These are phyloP conservation scores for Pantherophis vulpinus DNA, from an alignment of 2,797 vertebrate genomes.

Conservation along the genomic window DNA sequence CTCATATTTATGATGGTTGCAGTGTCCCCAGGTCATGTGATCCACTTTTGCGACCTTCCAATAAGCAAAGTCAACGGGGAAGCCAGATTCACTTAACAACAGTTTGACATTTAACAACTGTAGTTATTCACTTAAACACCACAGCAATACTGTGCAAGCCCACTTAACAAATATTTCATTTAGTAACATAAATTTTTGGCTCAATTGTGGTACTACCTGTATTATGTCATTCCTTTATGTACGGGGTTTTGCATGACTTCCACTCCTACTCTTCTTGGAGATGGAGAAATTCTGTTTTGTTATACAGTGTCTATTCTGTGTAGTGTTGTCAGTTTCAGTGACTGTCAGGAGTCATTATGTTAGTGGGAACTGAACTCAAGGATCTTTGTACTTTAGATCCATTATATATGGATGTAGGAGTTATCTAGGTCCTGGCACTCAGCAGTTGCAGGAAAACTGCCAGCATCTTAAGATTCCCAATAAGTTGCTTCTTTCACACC, in stretches of 20 bases:
- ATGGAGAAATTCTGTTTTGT: neutral
- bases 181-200: too few species aligned
- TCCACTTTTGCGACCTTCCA: too few species aligned
- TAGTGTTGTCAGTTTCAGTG: neutral
- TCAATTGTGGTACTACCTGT: too few species aligned
- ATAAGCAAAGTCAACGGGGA: too few species aligned
- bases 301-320: neutral
- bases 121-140: too few species aligned
- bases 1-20: too few species aligned
- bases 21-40: too few species aligned
- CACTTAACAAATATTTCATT: too few species aligned
- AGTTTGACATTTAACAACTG: too few species aligned
- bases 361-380: neutral
- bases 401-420: neutral
- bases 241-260: neutral
- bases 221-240: neutral
- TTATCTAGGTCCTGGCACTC: neutral
- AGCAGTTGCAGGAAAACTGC: neutral
- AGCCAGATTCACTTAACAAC: too few species aligned
- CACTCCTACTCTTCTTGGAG: neutral
- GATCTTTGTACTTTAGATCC: neutral
- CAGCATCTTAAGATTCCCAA: neutral
- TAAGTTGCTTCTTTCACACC: neutral
- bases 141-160: too few species aligned
- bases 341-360: neutral